phyloP scores from a whole-genome alignment of 2,797 vertebrate genomes.

The Moxostoma hubbsi region DNA sequence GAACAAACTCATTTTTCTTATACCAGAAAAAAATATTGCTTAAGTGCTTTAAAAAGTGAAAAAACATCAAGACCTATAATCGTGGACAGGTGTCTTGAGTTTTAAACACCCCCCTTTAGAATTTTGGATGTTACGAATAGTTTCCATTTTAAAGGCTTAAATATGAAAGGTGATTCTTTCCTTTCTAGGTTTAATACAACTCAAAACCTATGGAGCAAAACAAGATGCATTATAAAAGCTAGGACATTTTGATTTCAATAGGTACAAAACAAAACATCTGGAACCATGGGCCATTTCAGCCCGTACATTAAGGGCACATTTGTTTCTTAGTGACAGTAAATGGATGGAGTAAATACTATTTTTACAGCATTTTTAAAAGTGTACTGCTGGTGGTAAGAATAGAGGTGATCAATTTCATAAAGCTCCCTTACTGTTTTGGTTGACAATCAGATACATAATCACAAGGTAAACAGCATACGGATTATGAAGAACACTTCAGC shows the following conservation, averaged over 20 bases:
- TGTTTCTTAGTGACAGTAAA: neutral
- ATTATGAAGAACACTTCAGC: neutral
- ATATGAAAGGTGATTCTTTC: neutral
- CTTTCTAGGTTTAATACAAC: conserved; percentile 2
- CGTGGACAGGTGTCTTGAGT: neutral
- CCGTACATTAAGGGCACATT: conserved; percentile 5
- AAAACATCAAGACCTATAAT: neutral
- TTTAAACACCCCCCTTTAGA: conserved; percentile 13
- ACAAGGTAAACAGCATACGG: conserved; percentile 26
- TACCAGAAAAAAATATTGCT: conserved; percentile 51
- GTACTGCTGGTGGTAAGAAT: conserved; percentile 47
- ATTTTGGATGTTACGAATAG: neutral
- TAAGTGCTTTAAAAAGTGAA: conserved; percentile 20
- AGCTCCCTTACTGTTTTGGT: conserved; percentile 9
- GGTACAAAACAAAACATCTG: neutral
- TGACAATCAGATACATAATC: conserved; percentile 26
- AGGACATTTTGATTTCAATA: neutral
- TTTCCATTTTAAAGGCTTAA: neutral
- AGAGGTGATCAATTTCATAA: conserved; percentile 43
- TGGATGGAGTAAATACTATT: conserved; percentile 5
- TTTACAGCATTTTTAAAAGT: conserved; percentile 7
- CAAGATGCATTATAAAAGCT: conserved; percentile 16
- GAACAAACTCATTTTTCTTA: conserved; percentile 10
- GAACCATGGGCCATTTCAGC: neutral
- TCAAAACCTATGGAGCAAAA: conserved; percentile 1